Evolutionary conservation across 2,888 invertebrate genomes (phyloP), one percentile per base, ranked within the genome.

Genomic region (Gari tellinella): DNA sequence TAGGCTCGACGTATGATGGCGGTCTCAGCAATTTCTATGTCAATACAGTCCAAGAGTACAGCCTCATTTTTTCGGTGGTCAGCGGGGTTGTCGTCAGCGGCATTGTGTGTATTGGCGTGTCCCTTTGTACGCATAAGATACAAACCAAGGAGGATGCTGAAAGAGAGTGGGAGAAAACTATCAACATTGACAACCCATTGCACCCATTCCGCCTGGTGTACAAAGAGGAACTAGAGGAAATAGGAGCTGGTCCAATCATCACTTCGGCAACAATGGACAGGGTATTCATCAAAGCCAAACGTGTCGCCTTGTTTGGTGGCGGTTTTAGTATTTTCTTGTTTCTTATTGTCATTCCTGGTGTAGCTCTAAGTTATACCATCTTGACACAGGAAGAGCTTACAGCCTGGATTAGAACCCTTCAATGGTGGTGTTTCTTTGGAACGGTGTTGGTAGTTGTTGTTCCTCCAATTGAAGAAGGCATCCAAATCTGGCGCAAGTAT

Each of bases 151-250:
- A 70, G 0, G 86, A 83, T 41, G 65, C 65, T 4, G 65, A 60
- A 4, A 61, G 40, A 21, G 86, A 85, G 62, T 87, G 87, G 87
- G 83, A 84, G 48, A 84, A 82, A 49, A 81, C 84, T 1, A 76
- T 86, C 2, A 84, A 82, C 37, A 88, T 88, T 37, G 85, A 88
- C 65, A 88, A 88, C 61, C 85, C 88, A 0, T 66, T 86, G 7
- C 81, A 75, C 49, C 86, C 88, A 4, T 88, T 85, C 83, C 64
- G 68, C 5, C 72, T 80, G 10, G 31, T 74, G 0, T 85, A 84
- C 58, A 67, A 75, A 57, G 84, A 88, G 45, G 88, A 88, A 51
- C 69, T 86, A 7, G 68, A 80, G 14, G 37, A 66, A 15, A 65
- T 73, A 38, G 62, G 52, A 21, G 68, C 62, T 2, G 72, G 67